These are phyloP conservation scores for Cerceris ruficornis DNA, from an alignment of 2,888 invertebrate genomes.

Conservation along the genomic window DNA sequence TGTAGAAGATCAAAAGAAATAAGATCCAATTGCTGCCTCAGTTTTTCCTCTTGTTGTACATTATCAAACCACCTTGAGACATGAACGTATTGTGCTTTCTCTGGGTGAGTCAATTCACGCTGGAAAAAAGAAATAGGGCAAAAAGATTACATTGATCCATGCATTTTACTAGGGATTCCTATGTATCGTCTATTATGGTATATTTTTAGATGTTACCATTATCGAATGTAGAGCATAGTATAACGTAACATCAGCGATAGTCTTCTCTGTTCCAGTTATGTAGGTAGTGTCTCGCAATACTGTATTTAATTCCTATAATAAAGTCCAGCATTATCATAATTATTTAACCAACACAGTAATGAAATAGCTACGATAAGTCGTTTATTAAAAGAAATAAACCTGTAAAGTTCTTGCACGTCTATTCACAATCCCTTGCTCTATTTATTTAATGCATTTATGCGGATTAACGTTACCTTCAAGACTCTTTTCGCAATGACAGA, in stretches of 20 bases:
- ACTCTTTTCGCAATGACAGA: slow-evolving; percentile 82
- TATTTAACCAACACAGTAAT: slow-evolving; percentile 1
- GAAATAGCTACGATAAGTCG: background rate
- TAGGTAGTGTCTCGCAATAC: slow-evolving; percentile 83
- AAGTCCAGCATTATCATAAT: background rate
- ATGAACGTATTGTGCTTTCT: slow-evolving; percentile 87
- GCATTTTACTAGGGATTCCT: slow-evolving; percentile 59
- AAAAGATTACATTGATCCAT: slow-evolving; percentile 64
- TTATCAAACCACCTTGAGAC: slow-evolving; percentile 91
- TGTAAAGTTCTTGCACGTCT: no score
- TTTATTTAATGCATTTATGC: slow-evolving; percentile 7
- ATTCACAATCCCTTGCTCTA: background rate
- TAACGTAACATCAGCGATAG: slow-evolving; percentile 87
- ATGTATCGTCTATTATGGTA: slow-evolving; percentile 15
- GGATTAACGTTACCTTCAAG: slow-evolving; percentile 81
- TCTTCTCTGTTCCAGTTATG: slow-evolving; percentile 84
- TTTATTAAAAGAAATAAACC: no score
- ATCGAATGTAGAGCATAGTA: slow-evolving; percentile 87
- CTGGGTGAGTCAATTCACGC: slow-evolving; percentile 85
- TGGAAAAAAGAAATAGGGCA: slow-evolving; percentile 80
- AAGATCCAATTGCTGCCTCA: slow-evolving; percentile 83
- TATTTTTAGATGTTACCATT: slow-evolving; percentile 83
- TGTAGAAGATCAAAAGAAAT: slow-evolving; percentile 81
- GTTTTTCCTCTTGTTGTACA: slow-evolving; percentile 86
- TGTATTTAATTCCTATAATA: slow-evolving; percentile 84